phyloP scores from a whole-genome alignment of 23 tunicate genomes.

The Clavelina lepadiformis region DNA sequence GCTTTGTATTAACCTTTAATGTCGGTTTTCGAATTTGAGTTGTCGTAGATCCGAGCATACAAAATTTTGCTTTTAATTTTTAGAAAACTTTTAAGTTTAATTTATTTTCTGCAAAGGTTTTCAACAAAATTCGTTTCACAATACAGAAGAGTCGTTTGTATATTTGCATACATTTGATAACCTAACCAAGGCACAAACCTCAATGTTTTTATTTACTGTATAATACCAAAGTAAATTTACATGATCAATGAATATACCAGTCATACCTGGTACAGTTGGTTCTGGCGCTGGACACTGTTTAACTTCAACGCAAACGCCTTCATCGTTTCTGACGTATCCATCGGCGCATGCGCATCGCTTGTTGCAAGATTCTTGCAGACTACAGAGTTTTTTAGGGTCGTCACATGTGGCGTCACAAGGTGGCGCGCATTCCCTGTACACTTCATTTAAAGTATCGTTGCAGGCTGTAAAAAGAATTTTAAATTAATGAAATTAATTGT shows the following conservation, averaged over 20 bases:
- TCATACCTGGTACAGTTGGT: no score
- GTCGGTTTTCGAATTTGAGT: no score
- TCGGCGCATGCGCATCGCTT: constrained; percentile 17
- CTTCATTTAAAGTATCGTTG: constrained; percentile 14
- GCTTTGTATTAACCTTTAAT: no score
- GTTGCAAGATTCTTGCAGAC: not conserved
- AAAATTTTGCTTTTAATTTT: not conserved
- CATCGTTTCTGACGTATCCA: constrained; percentile 7
- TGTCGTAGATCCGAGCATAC: no score
- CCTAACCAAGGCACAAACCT: no score
- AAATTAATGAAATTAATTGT: no score
- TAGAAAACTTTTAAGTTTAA: not conserved
- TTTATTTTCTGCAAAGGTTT: not conserved
- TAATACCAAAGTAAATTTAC: no score
- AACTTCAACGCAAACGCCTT: constrained; percentile 11
- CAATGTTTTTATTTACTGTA: no score
- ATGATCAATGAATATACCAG: no score
- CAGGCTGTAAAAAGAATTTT: constrained; percentile 3
- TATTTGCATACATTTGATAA: no score
- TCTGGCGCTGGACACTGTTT: no score
- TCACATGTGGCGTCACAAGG: constrained; percentile 36
- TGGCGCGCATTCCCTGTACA: constrained; percentile 12
- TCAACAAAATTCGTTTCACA: not conserved
- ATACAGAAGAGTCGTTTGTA: no score
- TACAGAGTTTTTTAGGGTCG: constrained; percentile 9